phyloP scores from a whole-genome alignment of 2,888 invertebrate species.

The Cephus runcator region DNA sequence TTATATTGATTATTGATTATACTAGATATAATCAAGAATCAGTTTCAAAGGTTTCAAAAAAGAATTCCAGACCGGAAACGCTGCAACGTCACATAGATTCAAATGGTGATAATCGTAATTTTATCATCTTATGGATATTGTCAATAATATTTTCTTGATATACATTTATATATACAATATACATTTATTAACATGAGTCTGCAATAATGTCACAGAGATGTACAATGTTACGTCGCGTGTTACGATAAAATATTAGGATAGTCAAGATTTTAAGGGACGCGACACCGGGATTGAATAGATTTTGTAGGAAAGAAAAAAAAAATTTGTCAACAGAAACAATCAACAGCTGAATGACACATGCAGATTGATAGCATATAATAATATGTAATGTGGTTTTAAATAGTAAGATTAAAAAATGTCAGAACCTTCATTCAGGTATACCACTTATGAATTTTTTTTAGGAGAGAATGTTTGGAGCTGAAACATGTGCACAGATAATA shows the following conservation, averaged over 20 bases:
- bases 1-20: too few species aligned
- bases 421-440: not conserved
- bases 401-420: not conserved
- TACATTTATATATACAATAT: conserved; percentile 27
- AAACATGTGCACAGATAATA: not conserved
- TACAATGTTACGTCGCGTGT: conserved; percentile 13
- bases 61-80: not conserved
- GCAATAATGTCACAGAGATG: conserved; percentile 27
- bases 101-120: not conserved
- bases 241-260: not conserved
- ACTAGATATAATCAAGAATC: not conserved
- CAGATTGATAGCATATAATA: too few species aligned
- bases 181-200: conserved; percentile 50
- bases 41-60: not conserved
- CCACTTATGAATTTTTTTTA: not conserved
- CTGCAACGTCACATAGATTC: not conserved
- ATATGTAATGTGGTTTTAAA: too few species aligned
- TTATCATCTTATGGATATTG: not conserved
- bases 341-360: too few species aligned
- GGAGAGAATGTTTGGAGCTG: not conserved
- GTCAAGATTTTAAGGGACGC: not conserved
- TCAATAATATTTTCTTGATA: not conserved
- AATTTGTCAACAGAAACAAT: too few species aligned
- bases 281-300: not conserved
- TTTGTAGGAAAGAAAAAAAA: too few species aligned